These are phyloP conservation scores for Nyctibius bracteatus DNA, from an alignment of 2,113 vertebrate genomes.

Conservation along the genomic window DNA sequence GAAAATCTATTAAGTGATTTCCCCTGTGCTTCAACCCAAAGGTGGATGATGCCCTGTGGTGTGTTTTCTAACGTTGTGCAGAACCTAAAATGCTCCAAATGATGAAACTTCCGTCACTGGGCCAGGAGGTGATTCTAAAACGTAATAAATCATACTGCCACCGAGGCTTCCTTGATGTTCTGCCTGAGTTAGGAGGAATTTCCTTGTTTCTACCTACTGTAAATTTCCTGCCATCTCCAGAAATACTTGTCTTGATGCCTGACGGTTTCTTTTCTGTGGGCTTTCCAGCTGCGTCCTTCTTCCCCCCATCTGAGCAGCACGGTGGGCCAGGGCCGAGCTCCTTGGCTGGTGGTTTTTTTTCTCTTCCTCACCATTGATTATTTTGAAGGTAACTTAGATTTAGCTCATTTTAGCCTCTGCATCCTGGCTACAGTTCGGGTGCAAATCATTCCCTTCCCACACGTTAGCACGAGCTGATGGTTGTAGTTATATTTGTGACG, in stretches of 20 bases:
- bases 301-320: fast-evolving
- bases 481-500: background rate
- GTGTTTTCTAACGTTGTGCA: background rate
- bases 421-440: background rate
- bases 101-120: background rate
- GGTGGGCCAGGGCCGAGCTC: background rate
- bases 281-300: background rate
- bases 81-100: background rate
- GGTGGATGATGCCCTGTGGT: background rate
- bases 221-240: background rate
- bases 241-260: background rate
- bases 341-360: background rate
- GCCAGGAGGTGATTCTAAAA: background rate
- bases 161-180: background rate
- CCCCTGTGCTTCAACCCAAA: background rate
- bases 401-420: background rate
- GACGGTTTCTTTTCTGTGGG: background rate
- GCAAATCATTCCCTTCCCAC: background rate
- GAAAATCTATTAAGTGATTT: background rate
- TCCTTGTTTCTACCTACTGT: background rate
- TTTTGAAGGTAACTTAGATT: background rate
- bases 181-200: background rate
- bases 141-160: background rate
- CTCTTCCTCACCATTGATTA: background rate
- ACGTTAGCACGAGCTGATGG: background rate